Percentiles rank a stretch among this genome's conserved stretches.
Evolutionary conservation across 2,888 invertebrate species (phyloP).

Genomic region (Phyllotreta cruciferae): DNA sequence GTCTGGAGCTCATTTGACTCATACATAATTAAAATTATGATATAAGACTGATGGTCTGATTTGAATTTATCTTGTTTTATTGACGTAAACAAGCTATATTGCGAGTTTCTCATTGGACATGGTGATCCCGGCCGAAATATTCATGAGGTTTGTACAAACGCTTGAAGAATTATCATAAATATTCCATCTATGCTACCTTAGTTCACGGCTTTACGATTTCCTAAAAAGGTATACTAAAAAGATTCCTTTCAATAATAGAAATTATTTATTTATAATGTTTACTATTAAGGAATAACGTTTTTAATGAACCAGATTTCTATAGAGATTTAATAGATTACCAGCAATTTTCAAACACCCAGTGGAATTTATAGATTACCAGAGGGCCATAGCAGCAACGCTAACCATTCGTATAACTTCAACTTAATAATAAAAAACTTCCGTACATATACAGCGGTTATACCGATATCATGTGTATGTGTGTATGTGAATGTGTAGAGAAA

Average conservation of each 20-base stretch:
- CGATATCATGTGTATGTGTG: background rate
- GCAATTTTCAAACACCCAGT: no score
- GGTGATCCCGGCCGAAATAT: constrained; percentile 10
- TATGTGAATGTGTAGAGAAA: constrained; percentile 35
- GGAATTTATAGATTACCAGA: no score
- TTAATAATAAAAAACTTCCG: constrained; percentile 46
- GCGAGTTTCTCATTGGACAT: constrained; percentile 6
- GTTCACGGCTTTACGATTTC: background rate
- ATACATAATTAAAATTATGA: constrained; percentile 42
- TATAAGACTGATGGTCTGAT: constrained; percentile 30
- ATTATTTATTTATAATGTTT: no score
- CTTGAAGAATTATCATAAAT: constrained; percentile 9
- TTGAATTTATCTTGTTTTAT: constrained; percentile 25
- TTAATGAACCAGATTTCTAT: no score
- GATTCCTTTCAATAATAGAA: no score
- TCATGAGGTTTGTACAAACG: background rate
- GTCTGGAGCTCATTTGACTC: constrained; percentile 38
- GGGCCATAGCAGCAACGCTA: no score
- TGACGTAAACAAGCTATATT: constrained; percentile 14
- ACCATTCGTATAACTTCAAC: constrained; percentile 42
- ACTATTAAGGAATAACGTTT: no score
- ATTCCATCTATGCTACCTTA: background rate
- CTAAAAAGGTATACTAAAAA: no score
- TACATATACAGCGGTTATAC: constrained; percentile 41
- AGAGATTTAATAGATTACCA: no score